A percentile compares a stretch with the other conserved stretches of the same genome.
phyloP scores from a whole-genome alignment of 1,140 invertebrate species.

The Drepana arcuata region DNA sequence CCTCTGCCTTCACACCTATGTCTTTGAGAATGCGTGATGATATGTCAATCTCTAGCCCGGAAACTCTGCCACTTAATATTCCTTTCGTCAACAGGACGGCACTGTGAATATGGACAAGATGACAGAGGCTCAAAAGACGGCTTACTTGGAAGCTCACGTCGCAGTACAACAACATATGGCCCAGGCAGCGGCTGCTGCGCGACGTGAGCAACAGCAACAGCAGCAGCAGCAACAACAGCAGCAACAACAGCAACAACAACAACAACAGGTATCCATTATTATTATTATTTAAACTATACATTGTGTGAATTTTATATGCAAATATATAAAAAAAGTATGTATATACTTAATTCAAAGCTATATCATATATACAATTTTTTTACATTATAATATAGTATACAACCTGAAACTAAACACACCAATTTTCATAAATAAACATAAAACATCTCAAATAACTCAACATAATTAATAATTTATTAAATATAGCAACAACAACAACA shows the following conservation, averaged over 20 bases:
- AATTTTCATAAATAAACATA: no score
- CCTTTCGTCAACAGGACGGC: conserved; percentile 61
- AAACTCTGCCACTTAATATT: background rate
- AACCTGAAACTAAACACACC: no score
- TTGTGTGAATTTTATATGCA: no score
- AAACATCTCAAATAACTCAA: no score
- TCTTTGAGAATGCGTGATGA: no score
- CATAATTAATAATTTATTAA: background rate
- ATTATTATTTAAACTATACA: conserved; percentile 23
- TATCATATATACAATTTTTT: no score
- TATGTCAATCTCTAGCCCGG: no score
- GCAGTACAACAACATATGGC: conserved; percentile 86
- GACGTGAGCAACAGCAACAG: conserved; percentile 72
- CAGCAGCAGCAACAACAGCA: conserved; percentile 70
- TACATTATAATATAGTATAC: no score
- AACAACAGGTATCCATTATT: conserved; percentile 11
- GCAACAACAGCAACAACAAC: conserved; percentile 42
- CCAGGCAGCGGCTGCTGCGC: conserved; percentile 76
- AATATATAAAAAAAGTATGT: no score
- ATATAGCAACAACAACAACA: conserved; percentile 51
- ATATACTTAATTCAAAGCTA: no score
- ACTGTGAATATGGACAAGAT: conserved; percentile 80
- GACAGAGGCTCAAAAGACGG: conserved; percentile 79
- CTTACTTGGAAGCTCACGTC: conserved; percentile 80
- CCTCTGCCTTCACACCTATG: no score